These are phyloP conservation scores for Brachionus rotundiformis DNA, from an alignment of 1,140 invertebrate genomes.

Conservation along the genomic window DNA sequence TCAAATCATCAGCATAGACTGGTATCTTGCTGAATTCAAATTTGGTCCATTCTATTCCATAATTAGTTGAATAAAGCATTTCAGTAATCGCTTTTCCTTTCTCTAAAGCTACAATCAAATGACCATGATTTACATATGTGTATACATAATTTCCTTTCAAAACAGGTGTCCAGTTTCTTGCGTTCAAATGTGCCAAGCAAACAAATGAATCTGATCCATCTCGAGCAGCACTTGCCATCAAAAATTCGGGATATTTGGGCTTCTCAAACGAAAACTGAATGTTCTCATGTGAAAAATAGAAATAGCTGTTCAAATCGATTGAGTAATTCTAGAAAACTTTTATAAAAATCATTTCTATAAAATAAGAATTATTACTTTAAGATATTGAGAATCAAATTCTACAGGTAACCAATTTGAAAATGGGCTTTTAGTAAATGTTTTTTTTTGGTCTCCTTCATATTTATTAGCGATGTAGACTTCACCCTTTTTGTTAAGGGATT, in stretches of 20 bases:
- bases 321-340: background rate
- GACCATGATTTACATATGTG: background rate
- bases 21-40: background rate
- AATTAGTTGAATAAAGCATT: background rate
- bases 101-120: background rate
- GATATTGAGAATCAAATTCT: background rate
- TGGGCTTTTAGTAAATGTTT: background rate
- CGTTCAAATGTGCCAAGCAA: background rate
- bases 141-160: constrained; percentile 8
- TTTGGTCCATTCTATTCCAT: background rate
- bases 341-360: background rate
- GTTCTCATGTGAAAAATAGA: background rate
- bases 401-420: background rate
- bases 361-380: background rate
- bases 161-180: background rate
- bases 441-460: background rate
- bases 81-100: constrained; percentile 1
- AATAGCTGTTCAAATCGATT: background rate
- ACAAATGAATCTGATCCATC: background rate
- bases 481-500: background rate
- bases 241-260: constrained; percentile 17
- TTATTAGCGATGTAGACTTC: background rate
- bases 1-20: background rate
- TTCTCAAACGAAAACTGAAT: background rate
- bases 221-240: background rate